Evolutionary conservation across 1,140 invertebrate genomes (phyloP).

Genomic region (Atta texana): DNA sequence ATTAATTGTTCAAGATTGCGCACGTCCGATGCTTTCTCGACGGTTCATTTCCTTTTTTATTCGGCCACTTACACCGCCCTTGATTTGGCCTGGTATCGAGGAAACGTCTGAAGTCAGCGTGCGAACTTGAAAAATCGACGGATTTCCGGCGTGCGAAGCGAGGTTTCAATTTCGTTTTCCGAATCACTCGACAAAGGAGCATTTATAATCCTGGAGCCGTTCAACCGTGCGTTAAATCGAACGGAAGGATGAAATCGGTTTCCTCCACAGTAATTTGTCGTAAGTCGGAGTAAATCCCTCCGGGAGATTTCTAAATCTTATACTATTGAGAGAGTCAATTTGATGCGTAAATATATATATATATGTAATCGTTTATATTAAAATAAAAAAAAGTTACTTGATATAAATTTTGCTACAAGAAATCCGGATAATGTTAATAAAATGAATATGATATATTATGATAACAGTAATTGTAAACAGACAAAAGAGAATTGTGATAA

Average conservation of each 20-base stretch:
- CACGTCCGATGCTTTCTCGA: slow-evolving; percentile 48
- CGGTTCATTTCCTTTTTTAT: slow-evolving; percentile 35
- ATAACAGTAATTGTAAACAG: neutral
- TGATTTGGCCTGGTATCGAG: slow-evolving; percentile 28
- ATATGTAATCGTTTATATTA: neutral
- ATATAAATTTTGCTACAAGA: neutral
- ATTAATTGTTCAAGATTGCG: slow-evolving; percentile 59
- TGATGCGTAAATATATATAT: neutral
- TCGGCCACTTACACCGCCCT: slow-evolving; percentile 48
- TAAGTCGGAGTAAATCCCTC: neutral
- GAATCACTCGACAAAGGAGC: slow-evolving; percentile 36
- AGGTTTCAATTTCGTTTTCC: slow-evolving; percentile 55
- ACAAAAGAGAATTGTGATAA: neutral
- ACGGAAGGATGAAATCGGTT: slow-evolving; percentile 23
- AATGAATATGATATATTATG: neutral
- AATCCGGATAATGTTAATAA: neutral
- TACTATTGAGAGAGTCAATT: neutral
- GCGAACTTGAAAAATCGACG: slow-evolving; percentile 50
- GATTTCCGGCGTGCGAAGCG: slow-evolving; percentile 15
- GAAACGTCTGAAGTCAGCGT: slow-evolving; percentile 37
- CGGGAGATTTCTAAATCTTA: neutral
- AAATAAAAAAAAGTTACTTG: neutral
- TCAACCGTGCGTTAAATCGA: slow-evolving; percentile 30
- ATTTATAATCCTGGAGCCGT: slow-evolving; percentile 32
- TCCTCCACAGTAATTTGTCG: slow-evolving; percentile 17